Base-by-base conservation (phyloP, 2,113 vertebrate species). In the Xenopus laevis region DNA sequence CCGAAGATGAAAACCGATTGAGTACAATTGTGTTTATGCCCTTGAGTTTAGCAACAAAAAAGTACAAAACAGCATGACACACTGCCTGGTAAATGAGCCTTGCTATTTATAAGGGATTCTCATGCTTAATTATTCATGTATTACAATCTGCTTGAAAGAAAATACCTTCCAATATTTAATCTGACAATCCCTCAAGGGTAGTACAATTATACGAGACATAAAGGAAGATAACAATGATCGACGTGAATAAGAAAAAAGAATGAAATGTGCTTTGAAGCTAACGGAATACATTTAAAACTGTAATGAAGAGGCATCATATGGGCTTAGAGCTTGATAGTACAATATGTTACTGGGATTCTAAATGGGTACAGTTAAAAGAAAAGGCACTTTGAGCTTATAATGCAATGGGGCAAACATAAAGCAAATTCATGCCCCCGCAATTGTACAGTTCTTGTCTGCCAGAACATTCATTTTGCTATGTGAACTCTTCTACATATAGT, bases 101-200 rank as follows among this genome's bases (percentile, higher is more conserved):
- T n/a, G 53, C 17, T 55, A 65, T 65, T 65, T 65, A 65, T 46
- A 65, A 65, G 40, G 40, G 44, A 18, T 60, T 60, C 17, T 46
- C 44, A 46, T 46, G 7, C 13, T 65, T 65, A 65, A 65, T 65
- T 65, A 65, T 65, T 65, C 40, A 60, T 60, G 18, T 60, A 60
- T 23, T 60, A 60, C 12, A 65, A 65, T 46, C 63, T 46, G 40
- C 6, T 65, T 45, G 63, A 46, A 65, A 65, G 15, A n/a, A 45
- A 65, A 65, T 65, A 44, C 17, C 63, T 65, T 45, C 40, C 40
- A n/a, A 65, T 65, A 65, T 46, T 46, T 65, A 65, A 65, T 65
- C n/a, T 65, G 63, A 65, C 40, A 46, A 46, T 65, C 44, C 63
- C 40, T 45, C 63, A 65, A 64, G 30, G 61, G 30, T 64, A 40